Evolutionary conservation across 2,888 invertebrate genomes (phyloP).

Genomic region (Tetragnatha montana): DNA sequence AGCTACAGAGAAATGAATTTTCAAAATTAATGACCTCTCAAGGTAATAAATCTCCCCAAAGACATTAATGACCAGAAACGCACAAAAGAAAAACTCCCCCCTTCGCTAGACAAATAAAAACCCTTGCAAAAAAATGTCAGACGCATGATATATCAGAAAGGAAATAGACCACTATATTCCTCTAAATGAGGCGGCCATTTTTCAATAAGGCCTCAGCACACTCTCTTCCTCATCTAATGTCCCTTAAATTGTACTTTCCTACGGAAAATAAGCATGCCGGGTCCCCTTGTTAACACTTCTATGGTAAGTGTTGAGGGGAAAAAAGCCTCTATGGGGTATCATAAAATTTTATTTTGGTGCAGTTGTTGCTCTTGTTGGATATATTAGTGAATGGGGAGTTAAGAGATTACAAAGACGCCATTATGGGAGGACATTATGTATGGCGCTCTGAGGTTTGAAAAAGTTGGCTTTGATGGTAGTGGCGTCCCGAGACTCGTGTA

Average conservation of each 20-base stretch:
- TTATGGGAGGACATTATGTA: background rate
- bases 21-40: background rate
- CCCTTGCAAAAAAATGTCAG: background rate
- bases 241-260: background rate
- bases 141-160: background rate
- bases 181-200: background rate
- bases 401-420: background rate
- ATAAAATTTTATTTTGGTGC: background rate
- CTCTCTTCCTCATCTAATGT: background rate
- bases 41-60: background rate
- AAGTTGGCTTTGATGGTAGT: background rate
- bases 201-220: background rate
- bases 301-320: background rate
- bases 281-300: background rate
- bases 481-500: background rate
- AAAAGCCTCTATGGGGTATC: background rate
- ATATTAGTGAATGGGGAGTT: background rate
- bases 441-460: background rate
- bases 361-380: background rate
- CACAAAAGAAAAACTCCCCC: background rate
- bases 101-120: background rate
- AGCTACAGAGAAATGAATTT: background rate
- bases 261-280: background rate
- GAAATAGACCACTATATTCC: constrained; percentile 1
- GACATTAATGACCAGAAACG: background rate